phyloP scores from a whole-genome alignment of 2,888 invertebrate genomes.

The Cabera pusaria region DNA sequence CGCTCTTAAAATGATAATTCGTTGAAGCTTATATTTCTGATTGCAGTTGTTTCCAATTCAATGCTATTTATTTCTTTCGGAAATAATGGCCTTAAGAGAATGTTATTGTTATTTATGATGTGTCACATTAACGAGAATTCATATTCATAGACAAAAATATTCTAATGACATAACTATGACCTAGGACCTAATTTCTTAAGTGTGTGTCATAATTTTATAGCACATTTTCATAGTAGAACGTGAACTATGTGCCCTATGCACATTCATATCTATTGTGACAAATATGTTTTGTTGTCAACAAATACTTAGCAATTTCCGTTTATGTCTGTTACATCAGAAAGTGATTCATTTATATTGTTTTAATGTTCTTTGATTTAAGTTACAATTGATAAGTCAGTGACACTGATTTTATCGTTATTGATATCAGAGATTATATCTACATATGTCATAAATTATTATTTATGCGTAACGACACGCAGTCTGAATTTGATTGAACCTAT shows the following conservation, averaged over 20 bases:
- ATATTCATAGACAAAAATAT: too few species aligned
- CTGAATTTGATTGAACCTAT: conserved; percentile 2
- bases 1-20: too few species aligned
- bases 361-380: too few species aligned
- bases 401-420: conserved; percentile 2
- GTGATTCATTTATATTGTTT: conserved; percentile 8
- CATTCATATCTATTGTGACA: conserved; percentile 1
- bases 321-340: conserved; percentile 10
- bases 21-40: too few species aligned
- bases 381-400: neutral
- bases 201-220: conserved; percentile 3
- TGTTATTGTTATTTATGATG: too few species aligned
- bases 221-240: conserved; percentile 2
- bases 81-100: too few species aligned
- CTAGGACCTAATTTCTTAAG: too few species aligned
- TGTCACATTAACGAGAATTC: too few species aligned
- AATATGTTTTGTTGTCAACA: conserved; percentile 4
- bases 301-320: conserved; percentile 4
- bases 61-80: too few species aligned
- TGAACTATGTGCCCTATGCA: neutral
- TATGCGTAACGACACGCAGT: neutral
- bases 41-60: too few species aligned
- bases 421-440: conserved; percentile 4
- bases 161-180: too few species aligned
- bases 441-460: conserved; percentile 3